Percentiles rank a stretch among this genome's conserved stretches.
phyloP scores from a whole-genome alignment of 2,888 invertebrate species.

The Andrena bucephala region DNA sequence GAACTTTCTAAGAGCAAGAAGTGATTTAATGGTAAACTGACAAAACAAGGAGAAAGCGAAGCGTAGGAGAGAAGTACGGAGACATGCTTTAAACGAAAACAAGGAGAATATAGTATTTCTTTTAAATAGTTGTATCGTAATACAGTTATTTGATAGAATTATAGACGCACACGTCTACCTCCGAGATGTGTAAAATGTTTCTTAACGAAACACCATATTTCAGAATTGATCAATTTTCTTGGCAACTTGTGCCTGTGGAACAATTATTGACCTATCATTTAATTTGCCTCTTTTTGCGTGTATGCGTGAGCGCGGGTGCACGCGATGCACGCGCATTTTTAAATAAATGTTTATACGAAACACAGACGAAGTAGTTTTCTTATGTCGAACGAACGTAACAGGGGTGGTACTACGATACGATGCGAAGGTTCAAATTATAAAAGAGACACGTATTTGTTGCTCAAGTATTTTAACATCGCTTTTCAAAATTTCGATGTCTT shows the following conservation, averaged over 20 bases:
- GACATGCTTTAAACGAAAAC: conserved; percentile 29
- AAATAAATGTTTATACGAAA: conserved; percentile 80
- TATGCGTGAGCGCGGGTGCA: conserved; percentile 68
- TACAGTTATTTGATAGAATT: conserved; percentile 41
- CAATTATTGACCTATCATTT: conserved; percentile 80
- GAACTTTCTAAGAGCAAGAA: neutral
- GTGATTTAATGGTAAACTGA: neutral
- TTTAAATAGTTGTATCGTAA: conserved; percentile 41
- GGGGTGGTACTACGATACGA: conserved; percentile 82
- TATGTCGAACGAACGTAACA: conserved; percentile 55
- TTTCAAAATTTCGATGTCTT: conserved; percentile 29
- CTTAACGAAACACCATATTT: conserved; percentile 76
- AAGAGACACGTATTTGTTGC: neutral
- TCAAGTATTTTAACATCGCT: neutral
- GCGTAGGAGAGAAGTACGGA: neutral
- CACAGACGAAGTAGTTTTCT: conserved; percentile 65
- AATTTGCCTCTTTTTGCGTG: conserved; percentile 71
- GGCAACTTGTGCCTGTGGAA: conserved; percentile 85
- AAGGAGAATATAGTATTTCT: conserved; percentile 67
- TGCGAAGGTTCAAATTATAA: conserved; percentile 74
- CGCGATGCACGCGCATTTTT: conserved; percentile 53
- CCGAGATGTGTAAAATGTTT: conserved; percentile 49
- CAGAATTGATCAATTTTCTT: conserved; percentile 75
- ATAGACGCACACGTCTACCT: conserved; percentile 49
- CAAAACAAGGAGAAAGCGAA: conserved; percentile 3